Evolutionary conservation across 2,113 vertebrate genomes (phyloP), one percentile per base, ranked within the genome.

Genomic region (Tamias sibiricus): DNA sequence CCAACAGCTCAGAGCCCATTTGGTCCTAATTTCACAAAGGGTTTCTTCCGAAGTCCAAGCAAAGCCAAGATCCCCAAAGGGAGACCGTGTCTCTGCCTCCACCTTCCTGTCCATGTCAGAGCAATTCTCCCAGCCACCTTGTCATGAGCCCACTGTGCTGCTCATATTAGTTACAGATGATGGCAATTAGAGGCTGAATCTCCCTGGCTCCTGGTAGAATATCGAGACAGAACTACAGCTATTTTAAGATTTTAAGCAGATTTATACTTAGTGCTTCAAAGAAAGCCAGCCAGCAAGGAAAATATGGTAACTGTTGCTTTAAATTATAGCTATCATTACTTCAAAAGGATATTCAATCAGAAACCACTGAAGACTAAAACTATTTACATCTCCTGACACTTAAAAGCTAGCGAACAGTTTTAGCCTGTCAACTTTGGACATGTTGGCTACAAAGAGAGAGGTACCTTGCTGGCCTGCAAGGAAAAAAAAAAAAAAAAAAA

Each of bases 251-350:
- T 98, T 98, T 98, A 98, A 98, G 98, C 97, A 98, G 98, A 98
- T 98, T 99, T 99, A 98, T 98, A 98, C 97, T 98, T 98, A 96
- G 66, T 80, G 98, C 98, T 98, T 99, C 98, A 99, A 99, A 99
- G 98, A 98, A 97, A 86, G 97, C 97, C 98, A 98, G 91, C 95
- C 98, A 98, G 96, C 98, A 98, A 98, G 96, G 98, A 99, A 99
- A 99, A 99, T 99, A 98, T 98, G 98, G 98, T 98, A 98, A 99
- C 98, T 98, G 98, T 99, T 99, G 98, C 98, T 99, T 99, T 98
- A 99, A 99, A 99, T 99, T 99, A 99, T 98, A 98, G 98, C 98
- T 99, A 99, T 99, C 98, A 98, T 98, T 98, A 99, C 98, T 98
- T 99, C 99, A 99, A 99, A 99, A 99, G 98, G 98, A 97, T 97